Conservation (phyloP, 2,797 vertebrate species). For the Saguinus oedipus region DNA sequence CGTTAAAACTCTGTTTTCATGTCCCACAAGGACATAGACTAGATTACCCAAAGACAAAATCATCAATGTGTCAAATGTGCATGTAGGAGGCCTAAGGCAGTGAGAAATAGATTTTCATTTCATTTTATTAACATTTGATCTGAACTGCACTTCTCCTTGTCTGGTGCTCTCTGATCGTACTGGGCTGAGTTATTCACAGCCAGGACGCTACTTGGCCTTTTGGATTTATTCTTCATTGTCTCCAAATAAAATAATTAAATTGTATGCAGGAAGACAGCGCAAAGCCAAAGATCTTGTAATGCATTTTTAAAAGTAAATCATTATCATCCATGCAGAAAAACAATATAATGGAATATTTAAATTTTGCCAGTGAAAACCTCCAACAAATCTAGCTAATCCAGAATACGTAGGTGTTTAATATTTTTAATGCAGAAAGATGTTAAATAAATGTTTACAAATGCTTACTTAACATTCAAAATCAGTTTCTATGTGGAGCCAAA, state of each 20-base stretch:
- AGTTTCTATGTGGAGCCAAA: conserved; percentile 14
- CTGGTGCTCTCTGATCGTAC: conserved; percentile 16
- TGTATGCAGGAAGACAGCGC: conserved; percentile 30
- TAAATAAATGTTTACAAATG: conserved; percentile 59
- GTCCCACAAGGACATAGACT: conserved; percentile 51
- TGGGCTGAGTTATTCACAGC: conserved; percentile 33
- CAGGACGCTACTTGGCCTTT: conserved; percentile 58
- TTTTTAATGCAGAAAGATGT: conserved; percentile 13
- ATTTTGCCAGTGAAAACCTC: conserved; percentile 35
- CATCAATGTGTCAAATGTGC: conserved; percentile 9
- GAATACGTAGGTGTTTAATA: conserved; percentile 22
- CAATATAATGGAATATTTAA: conserved; percentile 45
- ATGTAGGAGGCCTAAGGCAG: conserved; percentile 28
- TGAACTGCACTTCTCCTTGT: conserved; percentile 10
- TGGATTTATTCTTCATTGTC: conserved; percentile 42
- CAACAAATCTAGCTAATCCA: conserved; percentile 41
- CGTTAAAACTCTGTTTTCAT: not conserved
- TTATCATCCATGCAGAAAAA: conserved; percentile 56
- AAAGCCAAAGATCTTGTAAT: conserved; percentile 52
- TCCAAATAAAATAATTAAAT: conserved; percentile 60
- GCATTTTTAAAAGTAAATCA: conserved; percentile 50
- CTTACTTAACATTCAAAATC: conserved; percentile 46
- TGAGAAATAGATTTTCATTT: conserved; percentile 52
- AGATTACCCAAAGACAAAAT: not conserved
- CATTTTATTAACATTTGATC: conserved; percentile 12